Conservation (phyloP, 1,140 invertebrate genomes). For the Drosophila punjabiensis region DNA sequence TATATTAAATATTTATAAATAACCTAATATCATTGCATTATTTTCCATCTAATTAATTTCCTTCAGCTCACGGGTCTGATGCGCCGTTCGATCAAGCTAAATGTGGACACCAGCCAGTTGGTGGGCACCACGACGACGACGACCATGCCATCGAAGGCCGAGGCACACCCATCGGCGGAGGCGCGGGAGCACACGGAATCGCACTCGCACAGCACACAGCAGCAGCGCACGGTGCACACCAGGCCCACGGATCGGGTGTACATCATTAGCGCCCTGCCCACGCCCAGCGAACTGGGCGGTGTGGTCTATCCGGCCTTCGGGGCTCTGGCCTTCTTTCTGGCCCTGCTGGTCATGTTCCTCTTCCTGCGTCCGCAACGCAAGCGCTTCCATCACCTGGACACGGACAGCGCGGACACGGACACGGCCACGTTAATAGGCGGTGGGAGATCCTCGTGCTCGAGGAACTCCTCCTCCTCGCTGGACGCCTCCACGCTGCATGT, state of each 20-base stretch:
- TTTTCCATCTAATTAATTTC: background rate
- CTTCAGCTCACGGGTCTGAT: conserved; percentile 72
- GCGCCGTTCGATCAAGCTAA: conserved; percentile 78
- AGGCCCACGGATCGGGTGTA: conserved; percentile 70
- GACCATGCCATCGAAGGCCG: background rate
- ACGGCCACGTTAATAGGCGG: conserved; percentile 59
- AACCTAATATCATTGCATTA: background rate
- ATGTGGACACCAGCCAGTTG: conserved; percentile 75
- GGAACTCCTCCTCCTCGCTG: conserved; percentile 43
- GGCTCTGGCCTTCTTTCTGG: conserved; percentile 71
- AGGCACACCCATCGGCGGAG: background rate
- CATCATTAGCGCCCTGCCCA: conserved; percentile 71
- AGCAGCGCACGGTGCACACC: conserved; percentile 5
- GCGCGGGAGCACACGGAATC: background rate
- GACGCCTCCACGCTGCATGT: conserved; percentile 72
- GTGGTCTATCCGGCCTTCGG: conserved; percentile 76
- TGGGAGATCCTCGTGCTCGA: conserved; percentile 30
- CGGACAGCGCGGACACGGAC: conserved; percentile 44
- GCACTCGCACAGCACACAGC: conserved; percentile 1
- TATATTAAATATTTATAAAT: no score
- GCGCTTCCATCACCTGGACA: conserved; percentile 47
- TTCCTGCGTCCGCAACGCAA: conserved; percentile 75
- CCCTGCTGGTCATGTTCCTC: conserved; percentile 73
- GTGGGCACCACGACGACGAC: conserved; percentile 36
- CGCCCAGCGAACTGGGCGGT: conserved; percentile 67